Evolutionary conservation across 2,797 vertebrate species (phyloP), one percentile per base, ranked within the genome.

Genomic region (Cossypha niveicapilla): DNA sequence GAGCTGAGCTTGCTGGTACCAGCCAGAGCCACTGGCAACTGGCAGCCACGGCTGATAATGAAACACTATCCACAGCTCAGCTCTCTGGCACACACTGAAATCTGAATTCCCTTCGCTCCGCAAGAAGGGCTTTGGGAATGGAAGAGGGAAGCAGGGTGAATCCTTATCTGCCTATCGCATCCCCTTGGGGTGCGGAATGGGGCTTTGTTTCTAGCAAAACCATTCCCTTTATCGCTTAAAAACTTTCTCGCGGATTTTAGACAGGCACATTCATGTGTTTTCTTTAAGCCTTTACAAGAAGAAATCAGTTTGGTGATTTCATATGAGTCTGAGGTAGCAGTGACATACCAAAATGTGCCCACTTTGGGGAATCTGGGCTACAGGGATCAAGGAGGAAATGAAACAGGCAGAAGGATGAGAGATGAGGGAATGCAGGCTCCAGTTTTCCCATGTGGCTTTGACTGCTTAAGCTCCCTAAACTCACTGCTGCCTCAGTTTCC

Each of bases 181-280:
- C 73, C 95, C 95, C 70, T 63, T 11, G 1, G 91, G 95, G 60
- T 74, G 47, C 27, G 65, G 91, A 93, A 95, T 53, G 34, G 1
- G 81, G 91, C 90, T 96, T 96, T 96, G 93, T 96, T 95, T 96
- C 94, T 94, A 95, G 95, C 92, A 96, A 96, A 96, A 65, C 86
- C 77, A 63, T 95, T 86, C 86, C 61, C 86, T 83, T 92, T 90
- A 92, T 92, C 19, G 0, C 68, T 75, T 66, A 30, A 57, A 93
- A 92, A 85, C 88, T 89, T 94, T 90, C 81, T 94, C 0, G 23
- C 0, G 1, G 67, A 89, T 94, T 83, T 71, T 62, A 71, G 74
- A 45, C 96, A 91, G 94, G 96, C 95, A 88, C 61, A 21, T 96
- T 96, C 94, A 80, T 92, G 89, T 94, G 92, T 80, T 93, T 90